phyloP scores from a whole-genome alignment of 2,888 invertebrate genomes.

The Nymphalis c-album region DNA sequence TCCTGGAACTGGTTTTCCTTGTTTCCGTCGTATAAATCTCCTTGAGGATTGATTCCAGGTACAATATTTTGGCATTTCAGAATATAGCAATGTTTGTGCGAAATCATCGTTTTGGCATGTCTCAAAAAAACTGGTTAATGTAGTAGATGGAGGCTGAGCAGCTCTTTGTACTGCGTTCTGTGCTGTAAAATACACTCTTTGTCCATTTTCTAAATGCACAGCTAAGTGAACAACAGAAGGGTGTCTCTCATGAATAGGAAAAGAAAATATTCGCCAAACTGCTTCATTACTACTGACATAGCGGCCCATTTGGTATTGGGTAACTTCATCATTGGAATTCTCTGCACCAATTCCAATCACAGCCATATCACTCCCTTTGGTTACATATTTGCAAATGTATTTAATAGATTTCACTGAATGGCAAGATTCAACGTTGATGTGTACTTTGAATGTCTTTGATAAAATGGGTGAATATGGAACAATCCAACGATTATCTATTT shows the following conservation, averaged over 20 bases:
- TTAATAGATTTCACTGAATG: no score
- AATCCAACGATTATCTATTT: constrained; percentile 40
- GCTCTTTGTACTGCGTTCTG: not conserved
- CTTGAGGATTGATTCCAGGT: constrained; percentile 42
- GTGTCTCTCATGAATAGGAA: no score
- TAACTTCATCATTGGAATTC: no score
- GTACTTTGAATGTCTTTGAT: not conserved
- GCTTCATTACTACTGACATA: no score
- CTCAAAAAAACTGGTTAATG: constrained; percentile 42
- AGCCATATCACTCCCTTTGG: no score
- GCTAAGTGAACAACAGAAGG: no score
- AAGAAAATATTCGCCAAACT: no score
- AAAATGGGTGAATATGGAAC: constrained; percentile 16
- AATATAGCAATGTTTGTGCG: constrained; percentile 39
- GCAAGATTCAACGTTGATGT: no score
- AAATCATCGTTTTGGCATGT: constrained; percentile 41
- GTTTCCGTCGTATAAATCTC: constrained; percentile 41
- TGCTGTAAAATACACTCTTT: constrained; percentile 11
- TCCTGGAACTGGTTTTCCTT: constrained; percentile 43
- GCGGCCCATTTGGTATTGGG: no score
- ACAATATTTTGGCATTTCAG: constrained; percentile 42
- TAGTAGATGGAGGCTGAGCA: not conserved
- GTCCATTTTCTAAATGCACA: no score
- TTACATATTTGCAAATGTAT: no score
- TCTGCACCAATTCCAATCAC: no score